Base-by-base conservation (phyloP, 1,140 invertebrate genomes). In the Manduca sexta region DNA sequence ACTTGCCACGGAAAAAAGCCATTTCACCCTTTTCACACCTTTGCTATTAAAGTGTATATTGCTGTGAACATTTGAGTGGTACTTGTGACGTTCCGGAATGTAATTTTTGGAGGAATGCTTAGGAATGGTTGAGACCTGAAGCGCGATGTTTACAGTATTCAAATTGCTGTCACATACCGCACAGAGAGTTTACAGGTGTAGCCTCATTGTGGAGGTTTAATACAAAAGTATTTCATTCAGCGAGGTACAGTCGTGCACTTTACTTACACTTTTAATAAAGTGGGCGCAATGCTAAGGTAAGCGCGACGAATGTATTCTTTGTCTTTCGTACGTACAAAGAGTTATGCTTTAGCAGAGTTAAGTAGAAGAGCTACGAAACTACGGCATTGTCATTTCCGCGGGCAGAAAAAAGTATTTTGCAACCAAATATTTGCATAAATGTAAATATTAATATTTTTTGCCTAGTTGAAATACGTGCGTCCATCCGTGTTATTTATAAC, bases 61-160 rank as follows among this genome's bases (percentile, higher is more conserved):
- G 44, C 64, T 64, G 37, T 77, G 62, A 56, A 55, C 34, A 49
- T 11, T 38, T 6, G 13, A 33, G 10, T 39, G 59, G 54, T 39
- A 40, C 43, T 65, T 73, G 17, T 12, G 51, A 31, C 56, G 21
- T 71, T 68, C 60, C 18, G 47, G 3, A 7, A 37, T 42, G 14
- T 33, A 38, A 60, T 55, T 56, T 53, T 50, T 49, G 40, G 52
- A 43, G 66, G 60, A 56, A 63, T 67, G 60, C 58, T 64, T 59
- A 66, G 61, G 66, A 73, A 75, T 67, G 63, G 61, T 69, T 57
- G 52, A 64, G 57, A 64, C 52, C 55, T 61, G 58, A 60, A 64
- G 43, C 60, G 56, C 58, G 53, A 66, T 76, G 66, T 69, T 74
- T 74, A 71, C 68, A 57, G 57, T 76, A 72, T 72, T 74, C 59